These are phyloP conservation scores for Hypsopygia costalis DNA, from an alignment of 2,888 invertebrate genomes.

Conservation along the genomic window DNA sequence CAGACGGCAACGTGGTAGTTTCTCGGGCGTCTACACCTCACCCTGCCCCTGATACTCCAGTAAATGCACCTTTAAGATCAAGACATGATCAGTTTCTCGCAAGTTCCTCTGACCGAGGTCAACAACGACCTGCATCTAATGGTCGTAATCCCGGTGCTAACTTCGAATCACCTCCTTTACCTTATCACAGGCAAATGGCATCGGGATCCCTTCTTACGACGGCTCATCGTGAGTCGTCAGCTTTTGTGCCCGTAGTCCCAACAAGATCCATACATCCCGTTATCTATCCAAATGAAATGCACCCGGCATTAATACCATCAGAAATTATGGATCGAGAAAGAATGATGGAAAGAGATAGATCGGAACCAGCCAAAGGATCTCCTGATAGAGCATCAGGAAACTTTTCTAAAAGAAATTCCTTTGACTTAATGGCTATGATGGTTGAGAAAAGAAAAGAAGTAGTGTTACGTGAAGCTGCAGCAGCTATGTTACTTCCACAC, in stretches of 20 bases:
- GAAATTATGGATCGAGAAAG: conserved; percentile 81
- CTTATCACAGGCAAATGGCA: conserved; percentile 84
- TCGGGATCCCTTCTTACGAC: conserved; percentile 66
- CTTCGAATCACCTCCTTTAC: conserved; percentile 83
- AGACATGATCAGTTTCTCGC: conserved; percentile 83
- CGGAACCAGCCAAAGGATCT: conserved; percentile 72
- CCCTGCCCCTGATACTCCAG: conserved; percentile 69
- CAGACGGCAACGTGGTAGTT: conserved; percentile 66
- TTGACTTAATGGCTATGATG: conserved; percentile 94
- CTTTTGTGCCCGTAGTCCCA: conserved; percentile 93
- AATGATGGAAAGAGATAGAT: conserved; percentile 68
- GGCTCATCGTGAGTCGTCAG: conserved; percentile 89
- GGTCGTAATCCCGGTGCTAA: conserved; percentile 74
- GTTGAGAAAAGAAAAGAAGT: conserved; percentile 92
- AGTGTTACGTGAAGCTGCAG: conserved; percentile 86
- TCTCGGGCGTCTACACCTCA: conserved; percentile 74
- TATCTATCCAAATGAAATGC: conserved; percentile 86
- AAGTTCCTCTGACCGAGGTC: conserved; percentile 72
- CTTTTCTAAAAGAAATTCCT: conserved; percentile 78
- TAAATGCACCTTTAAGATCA: conserved; percentile 66
- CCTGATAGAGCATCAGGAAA: conserved; percentile 65
- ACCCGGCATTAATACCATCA: conserved; percentile 82
- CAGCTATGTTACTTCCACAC: conserved; percentile 84
- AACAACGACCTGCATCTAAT: conserved; percentile 71
- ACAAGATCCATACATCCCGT: conserved; percentile 87